phyloP scores from a whole-genome alignment of 2,113 vertebrate genomes.

The Cisticola juncidis region DNA sequence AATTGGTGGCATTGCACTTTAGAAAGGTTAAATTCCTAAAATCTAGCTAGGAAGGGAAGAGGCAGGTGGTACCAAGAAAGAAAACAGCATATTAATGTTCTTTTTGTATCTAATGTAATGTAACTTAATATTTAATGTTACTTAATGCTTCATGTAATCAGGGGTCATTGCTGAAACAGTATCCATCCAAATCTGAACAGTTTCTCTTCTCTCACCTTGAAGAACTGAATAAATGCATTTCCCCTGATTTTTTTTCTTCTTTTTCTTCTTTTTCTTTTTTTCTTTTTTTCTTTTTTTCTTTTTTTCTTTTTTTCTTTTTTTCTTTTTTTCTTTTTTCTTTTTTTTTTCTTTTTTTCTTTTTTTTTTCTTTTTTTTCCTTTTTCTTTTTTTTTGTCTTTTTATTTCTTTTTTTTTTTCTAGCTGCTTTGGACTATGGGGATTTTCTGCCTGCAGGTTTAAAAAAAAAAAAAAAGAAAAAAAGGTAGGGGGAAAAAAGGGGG shows the following conservation, averaged over 20 bases:
- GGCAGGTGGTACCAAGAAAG: background rate
- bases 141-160: background rate
- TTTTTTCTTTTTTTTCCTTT: too few relatives aligned
- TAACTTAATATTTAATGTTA: background rate
- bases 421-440: background rate
- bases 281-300: too few relatives aligned
- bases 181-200: background rate
- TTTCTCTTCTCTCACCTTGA: background rate
- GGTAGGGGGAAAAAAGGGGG: background rate
- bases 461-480: rapidly evolving
- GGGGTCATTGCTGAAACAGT: background rate
- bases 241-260: background rate
- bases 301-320: too few relatives aligned
- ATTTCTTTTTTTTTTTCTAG: too few relatives aligned
- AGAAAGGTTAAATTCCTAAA: background rate
- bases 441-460: background rate
- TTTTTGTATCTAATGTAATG: background rate
- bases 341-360: too few relatives aligned
- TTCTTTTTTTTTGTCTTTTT: too few relatives aligned
- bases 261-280: too few relatives aligned
- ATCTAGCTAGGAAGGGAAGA: background rate
- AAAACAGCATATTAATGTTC: background rate
- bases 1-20: background rate
- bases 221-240: background rate
- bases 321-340: too few relatives aligned